Evolutionary conservation across 2,888 invertebrate genomes (phyloP).

Genomic region (Apoda limacodes): DNA sequence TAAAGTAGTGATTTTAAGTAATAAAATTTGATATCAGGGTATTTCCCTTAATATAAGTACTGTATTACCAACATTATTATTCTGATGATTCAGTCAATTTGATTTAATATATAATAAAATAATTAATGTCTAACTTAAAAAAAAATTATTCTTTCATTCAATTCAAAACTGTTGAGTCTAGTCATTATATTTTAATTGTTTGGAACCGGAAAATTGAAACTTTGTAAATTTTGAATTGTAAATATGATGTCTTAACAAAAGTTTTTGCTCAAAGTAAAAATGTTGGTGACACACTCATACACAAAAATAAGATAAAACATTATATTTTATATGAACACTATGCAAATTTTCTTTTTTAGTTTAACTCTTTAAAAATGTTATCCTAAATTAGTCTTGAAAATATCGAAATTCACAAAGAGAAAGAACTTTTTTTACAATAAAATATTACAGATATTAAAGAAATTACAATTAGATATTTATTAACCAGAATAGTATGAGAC

Average conservation of each 20-base stretch:
- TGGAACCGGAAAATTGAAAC: no score
- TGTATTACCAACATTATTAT: conserved; percentile 35
- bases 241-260: not conserved
- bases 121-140: no score
- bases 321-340: conserved; percentile 44
- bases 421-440: no score
- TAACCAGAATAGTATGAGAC: no score
- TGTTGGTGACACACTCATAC: conserved; percentile 30
- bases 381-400: no score
- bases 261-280: conserved; percentile 20
- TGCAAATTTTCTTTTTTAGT: not conserved
- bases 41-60: conserved; percentile 42
- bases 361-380: no score
- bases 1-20: conserved; percentile 41
- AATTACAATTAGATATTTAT: no score
- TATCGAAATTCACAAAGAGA: no score
- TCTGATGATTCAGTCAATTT: conserved; percentile 3
- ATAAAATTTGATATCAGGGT: conserved; percentile 65
- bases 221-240: no score
- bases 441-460: no score
- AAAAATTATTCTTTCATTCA: no score
- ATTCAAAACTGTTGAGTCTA: not conserved
- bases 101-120: no score
- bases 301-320: conserved; percentile 27
- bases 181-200: not conserved